Evolutionary conservation across 2,888 invertebrate genomes (phyloP), one percentile per base, ranked within the genome.

Genomic region (Synanthedon formicaeformis): DNA sequence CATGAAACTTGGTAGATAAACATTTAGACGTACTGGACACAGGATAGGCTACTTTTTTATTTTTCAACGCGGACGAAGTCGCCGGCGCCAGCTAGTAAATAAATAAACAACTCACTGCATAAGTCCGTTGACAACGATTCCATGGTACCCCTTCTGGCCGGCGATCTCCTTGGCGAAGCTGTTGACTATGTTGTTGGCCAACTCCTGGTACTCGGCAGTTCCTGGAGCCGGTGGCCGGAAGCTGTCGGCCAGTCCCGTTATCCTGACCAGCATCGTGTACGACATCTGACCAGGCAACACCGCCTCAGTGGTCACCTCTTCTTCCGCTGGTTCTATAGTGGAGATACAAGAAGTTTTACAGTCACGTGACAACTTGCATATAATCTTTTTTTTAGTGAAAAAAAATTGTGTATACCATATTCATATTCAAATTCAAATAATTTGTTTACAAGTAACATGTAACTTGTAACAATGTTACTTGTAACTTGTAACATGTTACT

Each of bases 181-280:
- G 52, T 63, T 64, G 0, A 62, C 58, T 0, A 85, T 34, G 5
- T 18, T 13, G 45, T 90, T 89, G 8, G 92, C 91, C 40, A 96
- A 82, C 54, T 91, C 91, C 40, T 92, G 91, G 65, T 92, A 96
- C 63, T 95, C 94, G 12, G 89, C 75, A 14, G 91, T 91, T n/a
- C 92, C 94, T 0, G 88, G 85, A n/a, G 90, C 81, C 0, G 96
- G 96, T 0, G 93, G 89, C 53, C 90, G 88, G 83, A 92, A 96
- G 60, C 92, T 93, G 65, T 94, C 92, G 0, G 93, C 96, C 40
- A 95, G 78, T 41, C 93, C 93, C 27, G 92, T 90, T 54, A 96
- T 84, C 64, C 93, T 93, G 2, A 96, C 89, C 64, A 92, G 89
- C 48, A 95, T 85, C 13, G 91, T 90, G 79, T 95, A 96, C 1